These are phyloP conservation scores for Archips crataeganus DNA, from an alignment of 2,888 invertebrate species.

Conservation along the genomic window DNA sequence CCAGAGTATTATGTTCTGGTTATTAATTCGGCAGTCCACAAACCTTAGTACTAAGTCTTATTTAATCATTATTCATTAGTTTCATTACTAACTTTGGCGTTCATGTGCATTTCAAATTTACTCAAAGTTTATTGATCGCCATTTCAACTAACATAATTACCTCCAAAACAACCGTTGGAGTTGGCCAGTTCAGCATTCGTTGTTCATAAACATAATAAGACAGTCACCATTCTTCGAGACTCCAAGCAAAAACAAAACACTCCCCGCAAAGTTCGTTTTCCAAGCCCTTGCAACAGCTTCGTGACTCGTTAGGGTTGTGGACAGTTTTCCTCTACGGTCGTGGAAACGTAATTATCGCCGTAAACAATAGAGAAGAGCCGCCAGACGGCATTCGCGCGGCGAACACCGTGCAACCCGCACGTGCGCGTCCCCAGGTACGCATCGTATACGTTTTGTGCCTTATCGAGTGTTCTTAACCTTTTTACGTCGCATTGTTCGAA, in stretches of 20 bases:
- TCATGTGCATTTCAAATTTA: no score
- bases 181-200: no score
- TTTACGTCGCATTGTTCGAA: constrained; percentile 55
- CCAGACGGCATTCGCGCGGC: constrained; percentile 76
- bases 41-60: no score
- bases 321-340: constrained; percentile 76
- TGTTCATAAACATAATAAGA: no score
- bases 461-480: constrained; percentile 66
- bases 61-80: no score
- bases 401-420: constrained; percentile 75
- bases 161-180: no score
- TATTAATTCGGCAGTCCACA: no score
- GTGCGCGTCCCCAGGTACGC: constrained; percentile 66
- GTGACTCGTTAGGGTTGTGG: constrained; percentile 38
- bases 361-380: constrained; percentile 78
- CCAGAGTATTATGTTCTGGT: no score
- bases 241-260: background rate
- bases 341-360: constrained; percentile 81
- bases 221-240: no score
- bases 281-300: constrained; percentile 4
- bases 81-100: no score
- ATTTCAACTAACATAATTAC: no score
- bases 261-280: constrained; percentile 8
- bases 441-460: constrained; percentile 67
- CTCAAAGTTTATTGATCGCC: no score